Evolutionary conservation across 1,140 invertebrate genomes (phyloP), one percentile per base, ranked within the genome.

Genomic region (Cardiocondyla obscurior): DNA sequence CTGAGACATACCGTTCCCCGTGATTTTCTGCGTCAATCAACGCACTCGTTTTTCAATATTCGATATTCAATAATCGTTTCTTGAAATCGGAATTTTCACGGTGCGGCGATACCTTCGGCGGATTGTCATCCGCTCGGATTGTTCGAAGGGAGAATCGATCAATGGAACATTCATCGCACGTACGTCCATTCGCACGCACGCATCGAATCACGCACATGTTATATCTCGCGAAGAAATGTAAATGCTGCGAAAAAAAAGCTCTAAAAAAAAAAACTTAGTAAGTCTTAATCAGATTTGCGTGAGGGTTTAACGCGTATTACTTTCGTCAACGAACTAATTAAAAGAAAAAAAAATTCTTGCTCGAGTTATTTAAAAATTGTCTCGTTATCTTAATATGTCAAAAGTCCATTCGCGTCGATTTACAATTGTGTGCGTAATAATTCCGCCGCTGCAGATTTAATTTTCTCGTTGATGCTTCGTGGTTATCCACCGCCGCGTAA

Each of bases 381-480:
- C 44, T 69, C 22, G 0, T 1, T 33, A 10, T 69, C n/a, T 49
- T 69, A 12, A 25, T 19, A 51, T 10, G 25, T 25, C 14, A 46
- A 8, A 22, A 51, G 14, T 49, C 14, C 30, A 28, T 30, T 28
- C 30, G 14, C 49, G 10, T 14, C 8, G 19, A 72, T 28, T 16
- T 57, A 72, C 39, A 72, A 55, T 57, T 36, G 69, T 36, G n/a
- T 39, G 33, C 49, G 16, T 57, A 28, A 74, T 62, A 64, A 76
- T 74, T 36, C 22, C 72, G 39, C 51, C 22, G 46, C 4, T 22
- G 39, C 39, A 62, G 19, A 76, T 76, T 62, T n/a, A 64, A 76
- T 64, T 46, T 62, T 16, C 30, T 60, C 19, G 12, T 36, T 25
- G 28, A 5, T 30, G 10, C 6, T 7, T 53, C 51, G 33, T n/a